Evolutionary conservation across 2,797 vertebrate species (phyloP).

Genomic region (Mastacembelus armatus): DNA sequence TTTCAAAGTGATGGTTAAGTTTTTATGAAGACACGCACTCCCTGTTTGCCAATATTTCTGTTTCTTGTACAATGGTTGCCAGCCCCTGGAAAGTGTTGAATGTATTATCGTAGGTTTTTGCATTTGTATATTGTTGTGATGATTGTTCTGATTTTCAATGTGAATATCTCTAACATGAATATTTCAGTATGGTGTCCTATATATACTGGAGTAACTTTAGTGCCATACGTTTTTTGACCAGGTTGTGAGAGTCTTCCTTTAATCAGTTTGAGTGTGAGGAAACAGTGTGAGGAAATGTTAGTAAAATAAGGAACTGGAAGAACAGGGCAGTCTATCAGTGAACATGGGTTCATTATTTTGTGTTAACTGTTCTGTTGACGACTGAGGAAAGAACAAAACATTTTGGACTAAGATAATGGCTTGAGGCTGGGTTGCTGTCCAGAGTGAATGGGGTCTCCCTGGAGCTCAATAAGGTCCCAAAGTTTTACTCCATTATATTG

Average conservation of each 20-base stretch:
- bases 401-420: conserved; percentile 75
- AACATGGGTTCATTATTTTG: conserved; percentile 76
- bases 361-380: conserved; percentile 55
- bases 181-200: background rate
- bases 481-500: conserved; percentile 96
- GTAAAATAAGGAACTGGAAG: too few species aligned
- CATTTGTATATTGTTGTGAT: too few species aligned
- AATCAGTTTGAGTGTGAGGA: too few species aligned
- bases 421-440: conserved; percentile 52
- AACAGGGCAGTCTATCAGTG: conserved; percentile 64
- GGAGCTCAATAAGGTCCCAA: conserved; percentile 92
- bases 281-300: conserved; percentile 37
- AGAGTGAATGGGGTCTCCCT: conserved; percentile 88
- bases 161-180: background rate
- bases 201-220: background rate
- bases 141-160: background rate
- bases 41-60: background rate
- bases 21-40: background rate
- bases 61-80: background rate
- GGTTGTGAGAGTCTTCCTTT: background rate
- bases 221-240: background rate
- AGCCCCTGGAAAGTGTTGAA: too few species aligned
- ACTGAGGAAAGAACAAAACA: conserved; percentile 70
- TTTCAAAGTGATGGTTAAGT: background rate
- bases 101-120: too few species aligned